Evolutionary conservation across 2,797 vertebrate genomes (phyloP), one percentile per base, ranked within the genome.

Genomic region (Vespertilio murinus): DNA sequence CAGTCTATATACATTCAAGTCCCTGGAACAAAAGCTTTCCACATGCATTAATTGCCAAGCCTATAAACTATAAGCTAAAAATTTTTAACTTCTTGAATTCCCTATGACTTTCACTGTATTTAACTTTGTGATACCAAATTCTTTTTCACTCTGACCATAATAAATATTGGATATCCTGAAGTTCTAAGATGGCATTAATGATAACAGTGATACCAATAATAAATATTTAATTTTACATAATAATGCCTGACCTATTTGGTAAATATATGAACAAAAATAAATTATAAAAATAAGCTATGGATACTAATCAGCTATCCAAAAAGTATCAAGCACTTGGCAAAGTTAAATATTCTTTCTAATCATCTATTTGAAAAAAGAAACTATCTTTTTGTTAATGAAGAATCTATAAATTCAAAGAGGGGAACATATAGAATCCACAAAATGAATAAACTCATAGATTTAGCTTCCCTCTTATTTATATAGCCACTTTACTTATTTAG

Each of bases 351-450:
- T 80, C 10, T 56, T 71, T 54, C 25, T 85, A 40, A 73, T 87
- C 64, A 87, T 47, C 75, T 94, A 70, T 75, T 82, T 90, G 28
- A 45, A 71, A 69, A 90, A 47, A 77, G 25, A 59, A 94, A 77
- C 56, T 74, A 73, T 42, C 3, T 88, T 8, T 80, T 30, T 88
- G 17, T 52, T 78, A 70, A 91, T 59, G 20, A 52, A 74, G 33
- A 90, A 64, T 0, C 7, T 59, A 18, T 56, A 56, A 8, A 71
- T 88, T 70, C 8, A 81, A 87, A 84, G 47, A 69, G 40, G 45
- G 56, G 13, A 78, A 64, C 28, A 52, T 52, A 25, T 40, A 14
- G 28, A 40, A 33, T 47, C 64, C 18, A 61, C 7, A 38, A 86
- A 65, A 79, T 49, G 25, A 67, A 9, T 73, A 25, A 69, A 0